Evolutionary conservation across 2,797 vertebrate genomes (phyloP), one percentile per base, ranked within the genome.

Genomic region (Rousettus madagascariensis): DNA sequence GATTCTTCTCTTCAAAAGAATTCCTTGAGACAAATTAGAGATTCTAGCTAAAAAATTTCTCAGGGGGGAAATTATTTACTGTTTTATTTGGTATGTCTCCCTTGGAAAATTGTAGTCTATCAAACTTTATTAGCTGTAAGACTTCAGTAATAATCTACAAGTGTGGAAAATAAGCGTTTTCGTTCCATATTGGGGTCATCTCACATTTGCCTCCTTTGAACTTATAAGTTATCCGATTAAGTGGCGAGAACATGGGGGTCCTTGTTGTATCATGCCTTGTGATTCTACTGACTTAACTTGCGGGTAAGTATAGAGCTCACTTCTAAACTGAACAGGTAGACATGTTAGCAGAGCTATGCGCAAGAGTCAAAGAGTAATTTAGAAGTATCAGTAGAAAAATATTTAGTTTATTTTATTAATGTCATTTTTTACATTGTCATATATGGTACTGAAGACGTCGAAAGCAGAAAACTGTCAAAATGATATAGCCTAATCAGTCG

Each of bases 1-100:
- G 28, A 55, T 57, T 57, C 63, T 69, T 46, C 16, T 68, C 13
- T 55, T 95, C n/a, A 93, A 43, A 77, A 86, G 53, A 94, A 87
- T 92, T 94, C 72, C 57, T 89, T 77, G 41, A 92, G 51, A 69
- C 74, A 90, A 90, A 85, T 46, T 20, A 74, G 80, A 87, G 46
- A 88, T 87, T 90, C 89, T 36, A 85, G 63, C 36, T 82, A 78
- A 90, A 43, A 71, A 63, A 55, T 79, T 94, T 95, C 69, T 86
- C 28, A 63, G 36, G 30, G n/a, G 33, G 65, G 30, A 91, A 91
- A 46, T 53, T 75, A 16, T 83, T 90, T 15, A 20, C 24, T 88
- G 20, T 77, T 71, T 36, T 84, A 28, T 69, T 63, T 65, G 19
- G 20, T 74, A 36, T 41, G 74, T 79, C 79, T 75, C 38, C 53